A percentile compares a stretch with the other conserved stretches of the same genome.
phyloP scores from a whole-genome alignment of 1,140 invertebrate genomes.

The Caenorhabditis inopinata region DNA sequence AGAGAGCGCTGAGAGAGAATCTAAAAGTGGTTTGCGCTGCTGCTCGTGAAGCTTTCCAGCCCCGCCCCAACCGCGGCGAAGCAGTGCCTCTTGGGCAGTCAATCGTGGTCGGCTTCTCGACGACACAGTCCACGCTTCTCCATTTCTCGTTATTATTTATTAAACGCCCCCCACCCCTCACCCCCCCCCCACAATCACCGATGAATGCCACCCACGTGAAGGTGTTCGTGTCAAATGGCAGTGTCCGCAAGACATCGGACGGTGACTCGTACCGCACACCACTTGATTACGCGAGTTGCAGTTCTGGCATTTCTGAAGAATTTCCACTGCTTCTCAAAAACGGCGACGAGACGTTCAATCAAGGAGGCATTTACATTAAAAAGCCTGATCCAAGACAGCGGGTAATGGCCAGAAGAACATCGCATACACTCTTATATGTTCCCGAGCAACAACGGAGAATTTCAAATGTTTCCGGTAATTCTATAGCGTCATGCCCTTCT shows the following conservation, averaged over 20 bases:
- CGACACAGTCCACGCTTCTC: neutral
- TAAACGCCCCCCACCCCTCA: too few species aligned
- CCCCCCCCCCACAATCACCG: too few species aligned
- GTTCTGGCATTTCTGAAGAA: constrained; percentile 6
- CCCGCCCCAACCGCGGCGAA: neutral
- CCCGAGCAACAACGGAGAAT: constrained; percentile 59
- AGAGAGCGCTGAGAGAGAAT: constrained; percentile 31
- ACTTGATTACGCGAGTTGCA: constrained; percentile 6
- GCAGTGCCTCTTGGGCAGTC: constrained; percentile 23
- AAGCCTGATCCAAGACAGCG: constrained; percentile 36
- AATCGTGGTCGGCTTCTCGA: constrained; percentile 15
- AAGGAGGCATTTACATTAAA: constrained; percentile 39
- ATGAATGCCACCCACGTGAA: constrained; percentile 21
- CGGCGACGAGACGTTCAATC: neutral
- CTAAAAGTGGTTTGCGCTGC: constrained; percentile 32
- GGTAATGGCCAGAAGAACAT: constrained; percentile 48
- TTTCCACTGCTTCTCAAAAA: constrained; percentile 7
- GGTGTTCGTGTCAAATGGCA: constrained; percentile 19
- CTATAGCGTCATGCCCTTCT: constrained; percentile 50
- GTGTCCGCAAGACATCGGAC: constrained; percentile 12
- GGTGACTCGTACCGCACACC: constrained; percentile 13
- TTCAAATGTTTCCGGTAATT: constrained; percentile 57
- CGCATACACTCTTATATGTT: constrained; percentile 60
- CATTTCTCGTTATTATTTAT: neutral
- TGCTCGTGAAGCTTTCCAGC: constrained; percentile 16